Percentiles rank a stretch among this genome's conserved stretches.
phyloP scores from a whole-genome alignment of 1,140 invertebrate species.

The Neodiprion lecontei region DNA sequence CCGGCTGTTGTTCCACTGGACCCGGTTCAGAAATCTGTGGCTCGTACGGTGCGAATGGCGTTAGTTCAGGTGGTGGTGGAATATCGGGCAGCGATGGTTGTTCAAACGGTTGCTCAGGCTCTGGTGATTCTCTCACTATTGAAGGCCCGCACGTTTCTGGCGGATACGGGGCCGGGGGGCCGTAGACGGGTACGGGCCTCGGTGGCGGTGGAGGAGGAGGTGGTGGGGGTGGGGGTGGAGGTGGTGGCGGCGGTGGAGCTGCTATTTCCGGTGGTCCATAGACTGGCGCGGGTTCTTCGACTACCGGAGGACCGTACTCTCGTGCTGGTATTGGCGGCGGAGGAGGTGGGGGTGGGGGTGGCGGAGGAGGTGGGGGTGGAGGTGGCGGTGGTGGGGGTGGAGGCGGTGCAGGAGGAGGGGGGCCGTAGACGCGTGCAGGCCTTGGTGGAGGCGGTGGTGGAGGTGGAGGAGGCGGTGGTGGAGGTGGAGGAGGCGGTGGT shows the following conservation, averaged over 20 bases:
- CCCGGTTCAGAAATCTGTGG: no score
- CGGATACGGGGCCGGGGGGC: not conserved
- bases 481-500: not conserved
- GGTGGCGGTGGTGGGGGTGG: not conserved
- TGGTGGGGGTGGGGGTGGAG: not conserved
- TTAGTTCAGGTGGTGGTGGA: not conserved
- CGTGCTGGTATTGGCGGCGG: not conserved
- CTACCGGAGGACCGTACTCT: not conserved
- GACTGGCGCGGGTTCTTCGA: not conserved
- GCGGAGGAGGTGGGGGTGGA: not conserved
- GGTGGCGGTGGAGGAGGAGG: not conserved
- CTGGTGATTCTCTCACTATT: not conserved
- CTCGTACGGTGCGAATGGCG: not conserved
- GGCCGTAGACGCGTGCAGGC: slow-evolving; percentile 5
- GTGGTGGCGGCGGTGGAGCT: not conserved
- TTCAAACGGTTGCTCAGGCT: not conserved
- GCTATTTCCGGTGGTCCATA: not conserved
- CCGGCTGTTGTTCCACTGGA: not conserved
- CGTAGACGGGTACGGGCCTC: not conserved
- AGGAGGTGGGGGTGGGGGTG: not conserved
- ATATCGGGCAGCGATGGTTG: slow-evolving; percentile 1
- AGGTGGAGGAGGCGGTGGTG: not conserved
- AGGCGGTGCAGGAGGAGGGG: not conserved
- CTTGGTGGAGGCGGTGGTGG: slow-evolving; percentile 1
- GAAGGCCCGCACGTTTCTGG: not conserved